These are phyloP conservation scores for Exaiptasia diaphana DNA, from an alignment of 64 coral and sea anemone species.

Conservation along the genomic window DNA sequence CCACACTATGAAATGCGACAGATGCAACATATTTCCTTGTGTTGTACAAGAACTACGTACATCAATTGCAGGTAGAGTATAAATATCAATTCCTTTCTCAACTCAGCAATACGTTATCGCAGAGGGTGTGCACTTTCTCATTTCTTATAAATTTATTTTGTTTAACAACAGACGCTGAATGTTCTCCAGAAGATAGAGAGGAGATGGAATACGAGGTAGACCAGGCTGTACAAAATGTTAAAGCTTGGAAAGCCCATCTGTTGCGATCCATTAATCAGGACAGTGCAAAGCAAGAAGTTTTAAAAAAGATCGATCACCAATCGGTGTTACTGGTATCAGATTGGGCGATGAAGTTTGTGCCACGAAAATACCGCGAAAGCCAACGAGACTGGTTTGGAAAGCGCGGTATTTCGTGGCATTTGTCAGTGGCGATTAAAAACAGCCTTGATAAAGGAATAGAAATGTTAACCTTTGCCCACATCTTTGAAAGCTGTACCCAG, in stretches of 20 bases:
- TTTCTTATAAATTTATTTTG: too few relatives aligned
- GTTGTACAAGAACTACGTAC: neutral
- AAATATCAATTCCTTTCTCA: too few relatives aligned
- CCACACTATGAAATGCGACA: neutral
- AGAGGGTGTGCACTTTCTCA: too few relatives aligned
- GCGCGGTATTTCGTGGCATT: slow-evolving; percentile 14
- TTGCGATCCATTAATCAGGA: slow-evolving; percentile 41
- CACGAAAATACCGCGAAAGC: slow-evolving; percentile 27
- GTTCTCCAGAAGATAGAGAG: slow-evolving; percentile 17
- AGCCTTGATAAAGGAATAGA: neutral
- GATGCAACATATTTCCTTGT: slow-evolving; percentile 9
- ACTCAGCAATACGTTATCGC: too few relatives aligned
- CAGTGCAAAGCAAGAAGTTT: neutral
- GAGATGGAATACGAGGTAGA: slow-evolving; percentile 3
- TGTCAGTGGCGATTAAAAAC: slow-evolving; percentile 28
- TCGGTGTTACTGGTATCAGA: slow-evolving; percentile 28
- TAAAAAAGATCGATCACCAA: slow-evolving; percentile 16
- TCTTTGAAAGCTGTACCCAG: slow-evolving; percentile 26
- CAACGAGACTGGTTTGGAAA: slow-evolving; percentile 37
- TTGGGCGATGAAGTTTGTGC: slow-evolving; percentile 55
- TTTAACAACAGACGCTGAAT: neutral
- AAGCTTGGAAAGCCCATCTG: slow-evolving; percentile 31
- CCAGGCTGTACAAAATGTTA: slow-evolving; percentile 18
- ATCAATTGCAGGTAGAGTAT: neutral
- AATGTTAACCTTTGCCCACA: slow-evolving; percentile 47